Percentiles rank a stretch among this genome's conserved stretches.
These are phyloP conservation scores for Lasioglossum lativentre DNA, from an alignment of 2,888 invertebrate genomes.

Conservation along the genomic window DNA sequence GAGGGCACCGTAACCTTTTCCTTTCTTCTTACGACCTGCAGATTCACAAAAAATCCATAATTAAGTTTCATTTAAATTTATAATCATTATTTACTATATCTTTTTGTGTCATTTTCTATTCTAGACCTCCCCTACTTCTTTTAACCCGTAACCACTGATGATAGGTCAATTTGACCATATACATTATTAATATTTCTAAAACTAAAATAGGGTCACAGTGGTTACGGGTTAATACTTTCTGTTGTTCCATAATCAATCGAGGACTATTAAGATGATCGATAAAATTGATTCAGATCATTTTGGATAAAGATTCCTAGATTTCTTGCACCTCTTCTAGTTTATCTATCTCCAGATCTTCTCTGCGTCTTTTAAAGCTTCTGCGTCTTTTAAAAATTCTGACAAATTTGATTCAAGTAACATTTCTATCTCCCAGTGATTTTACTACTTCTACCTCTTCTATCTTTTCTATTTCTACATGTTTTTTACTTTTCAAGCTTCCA, in stretches of 20 bases:
- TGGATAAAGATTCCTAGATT: no score
- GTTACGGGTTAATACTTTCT: no score
- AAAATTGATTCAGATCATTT: neutral
- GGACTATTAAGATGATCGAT: neutral
- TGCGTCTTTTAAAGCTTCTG: no score
- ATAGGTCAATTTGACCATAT: no score
- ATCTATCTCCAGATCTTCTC: no score
- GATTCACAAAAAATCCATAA: neutral
- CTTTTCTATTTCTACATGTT: neutral
- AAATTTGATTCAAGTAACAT: no score
- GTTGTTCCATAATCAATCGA: neutral
- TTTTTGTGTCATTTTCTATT: neutral
- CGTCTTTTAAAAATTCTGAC: no score
- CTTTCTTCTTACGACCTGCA: slow-evolving; percentile 85
- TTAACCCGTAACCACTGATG: no score
- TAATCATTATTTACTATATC: neutral
- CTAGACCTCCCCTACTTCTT: neutral
- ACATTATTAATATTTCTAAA: no score
- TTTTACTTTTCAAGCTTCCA: neutral
- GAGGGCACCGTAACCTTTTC: slow-evolving; percentile 85
- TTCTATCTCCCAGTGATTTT: neutral
- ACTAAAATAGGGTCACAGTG: no score
- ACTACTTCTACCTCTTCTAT: neutral
- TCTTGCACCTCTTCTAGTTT: no score
- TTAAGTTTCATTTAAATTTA: neutral